Evolutionary conservation across 1,140 invertebrate species (phyloP), one percentile per base, ranked within the genome.

Genomic region (Calliphora vicina): DNA sequence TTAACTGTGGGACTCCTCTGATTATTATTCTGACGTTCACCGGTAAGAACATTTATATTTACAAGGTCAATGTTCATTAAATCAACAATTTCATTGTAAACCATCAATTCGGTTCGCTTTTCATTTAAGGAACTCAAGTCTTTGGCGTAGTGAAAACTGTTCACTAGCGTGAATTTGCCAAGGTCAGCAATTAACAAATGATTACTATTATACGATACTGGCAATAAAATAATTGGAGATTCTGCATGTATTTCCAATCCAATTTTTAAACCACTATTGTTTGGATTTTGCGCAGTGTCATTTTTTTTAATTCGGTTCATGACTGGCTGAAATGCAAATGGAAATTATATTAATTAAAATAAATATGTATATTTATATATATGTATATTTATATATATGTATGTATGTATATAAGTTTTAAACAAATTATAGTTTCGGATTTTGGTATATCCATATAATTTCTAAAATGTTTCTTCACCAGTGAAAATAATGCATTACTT

Each of bases 171-270:
- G 3, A 99, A 92, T 88, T 95, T 94, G 4, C 96, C 96, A 1
- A 99, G 92, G 91, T 98, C 95, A 0, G 95, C 93, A 2, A 97
- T 93, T 20, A 99, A 93, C 43, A 97, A 92, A 84, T 96, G 93
- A 6, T 94, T 93, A 12, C 95, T 95, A 82, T 93, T 93, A n/a
- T 96, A 95, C 88, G 95, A 96, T 61, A 97, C 94, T 0, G 98
- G 98, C 50, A 99, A 90, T 4, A 98, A 91, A 83, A 99, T 96
- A 0, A 98, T 94, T 0, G 97, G 97, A 20, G 96, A 95, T 1
- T 93, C 94, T 20, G 90, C 89, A 76, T 88, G 86, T 61, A 91
- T 88, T 12, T 86, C 86, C 0, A 91, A 84, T 10, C 87, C 89
- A 43, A 91, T 85, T 85, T 90, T 87, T 9, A 85, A 86, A 1